These are phyloP conservation scores for Nomada ruficornis DNA, from an alignment of 2,888 invertebrate genomes.

Conservation along the genomic window DNA sequence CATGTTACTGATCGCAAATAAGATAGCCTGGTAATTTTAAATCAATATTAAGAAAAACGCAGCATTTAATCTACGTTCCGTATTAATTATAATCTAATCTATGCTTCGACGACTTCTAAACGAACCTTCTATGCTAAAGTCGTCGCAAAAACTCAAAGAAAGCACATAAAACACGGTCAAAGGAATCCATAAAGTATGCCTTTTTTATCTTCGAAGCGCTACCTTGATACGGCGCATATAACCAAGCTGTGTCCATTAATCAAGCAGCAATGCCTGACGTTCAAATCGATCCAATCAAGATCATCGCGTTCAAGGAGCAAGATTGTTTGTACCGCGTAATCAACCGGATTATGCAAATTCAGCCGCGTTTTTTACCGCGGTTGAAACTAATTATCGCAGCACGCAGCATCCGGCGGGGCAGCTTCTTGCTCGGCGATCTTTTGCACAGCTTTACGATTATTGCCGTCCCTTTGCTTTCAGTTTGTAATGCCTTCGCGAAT, in stretches of 20 bases:
- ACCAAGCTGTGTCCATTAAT: background rate
- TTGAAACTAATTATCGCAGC: slow-evolving; percentile 55
- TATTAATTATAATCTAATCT: background rate
- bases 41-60: too few species aligned
- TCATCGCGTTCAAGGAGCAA: background rate
- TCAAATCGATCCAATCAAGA: slow-evolving; percentile 19
- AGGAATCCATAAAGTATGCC: background rate
- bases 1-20: too few species aligned
- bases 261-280: background rate
- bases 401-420: slow-evolving; percentile 23
- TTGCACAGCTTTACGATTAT: slow-evolving; percentile 53
- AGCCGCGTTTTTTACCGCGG: slow-evolving; percentile 39
- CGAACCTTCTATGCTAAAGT: background rate
- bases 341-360: slow-evolving; percentile 61
- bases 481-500: slow-evolving; percentile 34
- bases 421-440: slow-evolving; percentile 41
- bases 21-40: too few species aligned
- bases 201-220: background rate
- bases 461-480: slow-evolving; percentile 19
- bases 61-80: too few species aligned
- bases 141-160: background rate
- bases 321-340: slow-evolving; percentile 52
- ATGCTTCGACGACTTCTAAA: background rate
- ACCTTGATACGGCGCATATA: background rate
- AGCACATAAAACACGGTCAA: background rate